These are phyloP conservation scores for Amblyjoppa proteus DNA, from an alignment of 2,888 invertebrate genomes.

Conservation along the genomic window DNA sequence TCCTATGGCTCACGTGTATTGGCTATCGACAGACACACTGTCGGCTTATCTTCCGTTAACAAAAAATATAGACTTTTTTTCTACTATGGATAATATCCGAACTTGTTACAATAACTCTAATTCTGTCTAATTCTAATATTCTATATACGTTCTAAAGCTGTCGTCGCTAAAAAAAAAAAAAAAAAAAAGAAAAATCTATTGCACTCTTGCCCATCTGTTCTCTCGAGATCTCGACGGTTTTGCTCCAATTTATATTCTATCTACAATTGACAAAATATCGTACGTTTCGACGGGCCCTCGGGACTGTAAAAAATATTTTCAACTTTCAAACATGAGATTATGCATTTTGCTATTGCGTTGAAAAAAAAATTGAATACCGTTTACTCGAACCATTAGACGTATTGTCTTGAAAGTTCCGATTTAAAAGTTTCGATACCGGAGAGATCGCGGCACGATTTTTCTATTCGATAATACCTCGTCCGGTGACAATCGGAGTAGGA, in stretches of 20 bases:
- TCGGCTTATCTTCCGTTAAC: slow-evolving; percentile 50
- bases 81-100: slow-evolving; percentile 41
- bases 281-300: slow-evolving; percentile 15
- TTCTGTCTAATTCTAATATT: slow-evolving; percentile 6
- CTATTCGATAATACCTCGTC: slow-evolving; percentile 14
- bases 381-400: slow-evolving; percentile 37
- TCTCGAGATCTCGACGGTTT: slow-evolving; percentile 18
- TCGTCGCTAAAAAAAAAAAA: slow-evolving; percentile 1
- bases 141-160: slow-evolving; percentile 4
- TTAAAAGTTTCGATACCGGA: slow-evolving; percentile 20
- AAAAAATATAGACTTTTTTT: slow-evolving; percentile 62
- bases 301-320: slow-evolving; percentile 51
- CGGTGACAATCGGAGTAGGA: slow-evolving; percentile 6
- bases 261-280: slow-evolving; percentile 56
- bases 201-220: not conserved
- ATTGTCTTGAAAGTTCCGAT: slow-evolving; percentile 35
- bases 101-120: slow-evolving; percentile 46
- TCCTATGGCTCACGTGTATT: slow-evolving; percentile 40
- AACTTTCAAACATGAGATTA: slow-evolving; percentile 34
- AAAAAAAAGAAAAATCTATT: slow-evolving; percentile 36
- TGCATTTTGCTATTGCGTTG: slow-evolving; percentile 36
- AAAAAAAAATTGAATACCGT: slow-evolving; percentile 28
- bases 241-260: slow-evolving; percentile 37
- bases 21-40: slow-evolving; percentile 18
- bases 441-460: not conserved